Conservation (phyloP, 2,797 vertebrate genomes). For the Mallotus villosus region DNA sequence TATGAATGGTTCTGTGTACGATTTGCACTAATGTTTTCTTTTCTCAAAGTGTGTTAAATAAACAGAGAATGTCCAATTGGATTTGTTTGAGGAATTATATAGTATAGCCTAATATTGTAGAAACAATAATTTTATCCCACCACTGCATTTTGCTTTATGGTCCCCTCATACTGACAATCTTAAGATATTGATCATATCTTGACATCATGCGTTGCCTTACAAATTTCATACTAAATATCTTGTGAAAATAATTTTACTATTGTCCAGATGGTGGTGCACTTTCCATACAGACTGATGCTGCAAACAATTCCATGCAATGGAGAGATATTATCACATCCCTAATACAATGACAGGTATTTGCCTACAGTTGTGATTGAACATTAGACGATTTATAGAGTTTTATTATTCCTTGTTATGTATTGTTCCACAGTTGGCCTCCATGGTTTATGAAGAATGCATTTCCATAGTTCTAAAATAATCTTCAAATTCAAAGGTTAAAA, state of each 20-base stretch:
- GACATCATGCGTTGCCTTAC: background rate
- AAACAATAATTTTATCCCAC: no score
- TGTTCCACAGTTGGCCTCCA: no score
- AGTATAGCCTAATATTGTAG: background rate
- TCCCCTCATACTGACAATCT: background rate
- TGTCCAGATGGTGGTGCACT: conserved; percentile 58
- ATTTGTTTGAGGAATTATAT: background rate
- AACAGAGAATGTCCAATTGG: conserved; percentile 58
- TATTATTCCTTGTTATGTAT: no score
- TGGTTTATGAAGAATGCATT: no score
- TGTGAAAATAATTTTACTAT: background rate
- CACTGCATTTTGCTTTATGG: background rate
- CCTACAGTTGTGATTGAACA: background rate
- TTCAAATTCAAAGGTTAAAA: background rate
- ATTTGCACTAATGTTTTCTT: conserved; percentile 67
- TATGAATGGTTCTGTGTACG: conserved; percentile 60
- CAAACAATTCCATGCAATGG: background rate
- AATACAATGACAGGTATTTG: background rate
- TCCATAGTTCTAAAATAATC: background rate
- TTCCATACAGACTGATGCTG: conserved; percentile 17
- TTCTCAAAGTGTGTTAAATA: conserved; percentile 60
- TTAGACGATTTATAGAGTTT: no score
- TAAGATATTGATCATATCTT: background rate
- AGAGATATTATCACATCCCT: background rate
- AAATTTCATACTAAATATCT: background rate